Evolutionary conservation across 2,888 invertebrate species (phyloP).

Genomic region (Helleia helle): DNA sequence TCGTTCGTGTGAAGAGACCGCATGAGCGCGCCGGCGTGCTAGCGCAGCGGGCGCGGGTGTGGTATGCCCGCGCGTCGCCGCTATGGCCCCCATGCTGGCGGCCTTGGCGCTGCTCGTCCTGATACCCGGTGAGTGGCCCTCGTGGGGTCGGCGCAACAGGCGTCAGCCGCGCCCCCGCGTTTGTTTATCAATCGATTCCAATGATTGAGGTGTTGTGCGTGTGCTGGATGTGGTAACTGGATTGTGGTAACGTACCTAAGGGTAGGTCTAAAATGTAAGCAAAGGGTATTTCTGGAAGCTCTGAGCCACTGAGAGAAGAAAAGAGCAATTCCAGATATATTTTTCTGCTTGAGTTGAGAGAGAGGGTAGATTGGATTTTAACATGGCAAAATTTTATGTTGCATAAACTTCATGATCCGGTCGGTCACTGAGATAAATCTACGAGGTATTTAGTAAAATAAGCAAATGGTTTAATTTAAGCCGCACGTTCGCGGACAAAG

Average conservation of each 20-base stretch:
- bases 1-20: constrained; percentile 43
- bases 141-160: constrained; percentile 53
- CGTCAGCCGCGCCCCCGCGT: constrained; percentile 40
- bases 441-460: too few relatives aligned
- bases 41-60: constrained; percentile 71
- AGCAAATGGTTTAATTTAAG: too few relatives aligned
- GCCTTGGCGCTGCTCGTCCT: constrained; percentile 64
- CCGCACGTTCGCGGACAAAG: too few relatives aligned
- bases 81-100: constrained; percentile 61
- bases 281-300: too few relatives aligned
- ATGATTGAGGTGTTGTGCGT: constrained; percentile 63
- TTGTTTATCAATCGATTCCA: constrained; percentile 30
- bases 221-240: constrained; percentile 26
- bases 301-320: too few relatives aligned
- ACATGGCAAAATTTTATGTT: not conserved
- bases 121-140: constrained; percentile 60
- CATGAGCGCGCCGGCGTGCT: constrained; percentile 67
- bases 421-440: too few relatives aligned
- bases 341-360: constrained; percentile 4
- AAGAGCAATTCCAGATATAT: too few relatives aligned
- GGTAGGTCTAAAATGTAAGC: not conserved
- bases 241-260: constrained; percentile 15
- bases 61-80: constrained; percentile 70
- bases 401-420: too few relatives aligned
- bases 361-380: constrained; percentile 6